Conservation (phyloP, 2,113 vertebrate species). For the Ptilonorhynchus violaceus region DNA sequence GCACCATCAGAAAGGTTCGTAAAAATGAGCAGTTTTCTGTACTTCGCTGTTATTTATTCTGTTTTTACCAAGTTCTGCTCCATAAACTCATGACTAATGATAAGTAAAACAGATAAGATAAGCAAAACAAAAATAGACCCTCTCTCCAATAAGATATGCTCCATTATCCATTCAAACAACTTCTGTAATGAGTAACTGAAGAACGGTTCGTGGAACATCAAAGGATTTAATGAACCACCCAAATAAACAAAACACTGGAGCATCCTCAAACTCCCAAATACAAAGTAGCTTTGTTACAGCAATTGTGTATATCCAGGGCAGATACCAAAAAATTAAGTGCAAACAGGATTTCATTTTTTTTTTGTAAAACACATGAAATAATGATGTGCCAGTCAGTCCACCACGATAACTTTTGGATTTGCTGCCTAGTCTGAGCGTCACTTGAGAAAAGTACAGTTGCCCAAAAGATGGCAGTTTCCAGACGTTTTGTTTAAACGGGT, state of each 20-base stretch:
- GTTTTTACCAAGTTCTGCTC: conserved; percentile 14
- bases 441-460: not conserved
- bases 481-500: not conserved
- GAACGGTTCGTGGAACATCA: conserved; percentile 33
- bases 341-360: not conserved
- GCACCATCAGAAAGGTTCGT: not conserved
- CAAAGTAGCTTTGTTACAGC: not conserved
- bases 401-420: not conserved
- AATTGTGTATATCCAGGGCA: not conserved
- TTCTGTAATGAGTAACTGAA: not conserved
- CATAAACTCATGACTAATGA: conserved; percentile 45
- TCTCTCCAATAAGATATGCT: conserved; percentile 15
- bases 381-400: not conserved
- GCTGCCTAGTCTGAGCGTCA: not conserved
- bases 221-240: conserved; percentile 44
- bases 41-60: not conserved
- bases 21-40: not conserved
- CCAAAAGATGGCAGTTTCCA: not conserved
- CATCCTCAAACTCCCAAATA: not conserved
- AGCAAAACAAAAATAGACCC: conserved; percentile 38
- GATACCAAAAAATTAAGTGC: not conserved
- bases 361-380: not conserved
- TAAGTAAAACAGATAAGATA: conserved; percentile 54
- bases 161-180: conserved; percentile 48
- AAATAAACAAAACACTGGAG: conserved; percentile 5